phyloP scores from a whole-genome alignment of 2,888 invertebrate species.

The Andrena bicolor region DNA sequence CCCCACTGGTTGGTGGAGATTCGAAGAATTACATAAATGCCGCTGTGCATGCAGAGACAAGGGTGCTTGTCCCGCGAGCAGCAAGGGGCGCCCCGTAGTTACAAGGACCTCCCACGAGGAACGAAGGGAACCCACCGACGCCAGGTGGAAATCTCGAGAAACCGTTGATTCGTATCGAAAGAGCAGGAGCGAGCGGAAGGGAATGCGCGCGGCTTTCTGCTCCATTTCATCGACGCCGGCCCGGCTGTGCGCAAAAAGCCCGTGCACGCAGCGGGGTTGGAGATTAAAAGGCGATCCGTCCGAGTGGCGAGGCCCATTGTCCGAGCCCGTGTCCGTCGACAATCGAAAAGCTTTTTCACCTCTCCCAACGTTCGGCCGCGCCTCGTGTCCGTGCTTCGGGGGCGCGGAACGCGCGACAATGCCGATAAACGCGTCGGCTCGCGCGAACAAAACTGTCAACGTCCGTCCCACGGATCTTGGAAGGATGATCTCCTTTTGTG shows the following conservation, averaged over 20 bases:
- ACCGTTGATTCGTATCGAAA: slow-evolving; percentile 29
- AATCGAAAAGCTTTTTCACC: slow-evolving; percentile 62
- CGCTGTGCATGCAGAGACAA: slow-evolving; percentile 1
- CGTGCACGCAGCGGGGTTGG: slow-evolving; percentile 21
- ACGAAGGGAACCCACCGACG: slow-evolving; percentile 6
- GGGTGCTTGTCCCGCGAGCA: slow-evolving; percentile 18
- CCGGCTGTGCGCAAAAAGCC: slow-evolving; percentile 52
- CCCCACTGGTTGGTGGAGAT: not conserved
- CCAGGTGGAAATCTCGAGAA: slow-evolving; percentile 43
- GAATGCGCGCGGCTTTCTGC: slow-evolving; percentile 64
- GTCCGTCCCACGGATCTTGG: slow-evolving; percentile 5
- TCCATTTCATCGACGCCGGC: slow-evolving; percentile 72
- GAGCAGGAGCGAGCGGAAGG: slow-evolving; percentile 23
- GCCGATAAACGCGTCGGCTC: slow-evolving; percentile 24
- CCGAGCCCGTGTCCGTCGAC: slow-evolving; percentile 43
- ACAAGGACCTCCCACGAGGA: not conserved
- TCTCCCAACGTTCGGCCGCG: slow-evolving; percentile 51
- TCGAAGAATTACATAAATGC: slow-evolving; percentile 10
- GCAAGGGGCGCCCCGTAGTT: not conserved
- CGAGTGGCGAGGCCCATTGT: slow-evolving; percentile 67
- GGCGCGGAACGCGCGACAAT: slow-evolving; percentile 14
- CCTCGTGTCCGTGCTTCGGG: too few species aligned
- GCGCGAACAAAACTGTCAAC: slow-evolving; percentile 39
- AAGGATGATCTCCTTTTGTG: slow-evolving; percentile 41
- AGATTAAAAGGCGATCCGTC: slow-evolving; percentile 73